Base-by-base conservation (phyloP, 2,113 vertebrate species). In the Cavia aperea region DNA sequence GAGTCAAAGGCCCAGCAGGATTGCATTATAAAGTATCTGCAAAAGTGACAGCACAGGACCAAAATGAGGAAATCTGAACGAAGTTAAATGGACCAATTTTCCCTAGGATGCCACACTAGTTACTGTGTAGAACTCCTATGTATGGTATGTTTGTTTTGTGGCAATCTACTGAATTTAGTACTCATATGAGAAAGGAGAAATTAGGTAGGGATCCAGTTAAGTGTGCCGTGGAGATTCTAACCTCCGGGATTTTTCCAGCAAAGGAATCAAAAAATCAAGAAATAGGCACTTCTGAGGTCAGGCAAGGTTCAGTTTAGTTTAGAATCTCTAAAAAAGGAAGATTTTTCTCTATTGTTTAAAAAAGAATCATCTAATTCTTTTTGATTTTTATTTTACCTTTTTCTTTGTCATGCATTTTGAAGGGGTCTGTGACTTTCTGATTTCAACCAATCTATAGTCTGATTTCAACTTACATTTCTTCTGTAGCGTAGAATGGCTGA, bases 1-100 rank as follows among this genome's bases (percentile, higher is more conserved):
- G 98, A 97, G 94, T 99, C 98, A 89, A 98, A 97, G 81, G 97
- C 97, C 99, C 99, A 99, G 96, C 99, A 99, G 89, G 97, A 98
- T 19, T 98, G 97, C 98, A 99, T 99, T 54, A 98, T 94, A 4
- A 24, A 62, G n/a, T 99, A 99, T 95, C 99, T 99, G 96, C 14
- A 96, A 95, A 89, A 94, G 79, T 39, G 96, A 94, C 2, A 62
- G 43, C 62, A 77, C 19, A 70, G 49, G 21, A 86, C 36, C 62
- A 39, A 26, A 33, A 3, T 84, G 88, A 94, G 54, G 49, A 31
- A 62, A 81, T 12, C 14, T 2, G 7, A 85, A 58, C 7, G 46
- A 66, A 95, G n/a, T 21, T 39, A 77, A 63, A 51, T 0, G 29
- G 18, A 19, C 36, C 11, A 51, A 2, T 49, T 65, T n/a, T 43